Evolutionary conservation across 2,888 invertebrate species (phyloP).

Genomic region (Atethmia centrago): DNA sequence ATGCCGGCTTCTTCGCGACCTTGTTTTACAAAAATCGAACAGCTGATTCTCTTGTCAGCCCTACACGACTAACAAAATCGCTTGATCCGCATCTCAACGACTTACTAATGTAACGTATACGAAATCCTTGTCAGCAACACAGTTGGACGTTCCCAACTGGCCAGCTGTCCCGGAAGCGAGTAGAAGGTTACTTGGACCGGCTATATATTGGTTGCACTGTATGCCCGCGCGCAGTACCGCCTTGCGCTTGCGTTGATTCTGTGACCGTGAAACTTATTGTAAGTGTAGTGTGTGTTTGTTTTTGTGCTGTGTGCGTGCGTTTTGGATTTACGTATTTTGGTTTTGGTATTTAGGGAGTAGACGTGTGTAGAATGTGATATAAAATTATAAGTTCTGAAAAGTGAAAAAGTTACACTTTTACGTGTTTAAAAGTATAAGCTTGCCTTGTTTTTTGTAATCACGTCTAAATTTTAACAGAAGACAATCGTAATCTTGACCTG

Average conservation of each 20-base stretch:
- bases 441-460: background rate
- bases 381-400: background rate
- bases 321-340: slow-evolving; percentile 19
- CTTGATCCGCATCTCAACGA: slow-evolving; percentile 44
- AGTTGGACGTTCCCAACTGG: slow-evolving; percentile 51
- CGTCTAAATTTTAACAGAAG: background rate
- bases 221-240: slow-evolving; percentile 83
- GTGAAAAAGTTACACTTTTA: background rate
- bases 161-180: slow-evolving; percentile 82
- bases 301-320: slow-evolving; percentile 39
- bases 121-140: slow-evolving; percentile 57
- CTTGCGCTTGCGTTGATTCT: slow-evolving; percentile 68
- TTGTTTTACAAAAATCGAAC: background rate
- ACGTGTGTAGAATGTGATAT: background rate
- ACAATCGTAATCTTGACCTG: background rate
- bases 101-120: slow-evolving; percentile 29
- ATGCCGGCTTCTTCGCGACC: no score
- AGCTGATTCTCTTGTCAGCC: slow-evolving; percentile 37
- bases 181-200: slow-evolving; percentile 82
- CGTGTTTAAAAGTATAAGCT: background rate
- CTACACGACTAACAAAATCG: slow-evolving; percentile 12
- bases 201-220: slow-evolving; percentile 80
- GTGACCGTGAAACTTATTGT: slow-evolving; percentile 79
- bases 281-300: slow-evolving; percentile 71
- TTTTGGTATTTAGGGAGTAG: slow-evolving; percentile 1